Base-by-base conservation (phyloP, 2,888 invertebrate genomes). In the Yponomeuta sedellus region DNA sequence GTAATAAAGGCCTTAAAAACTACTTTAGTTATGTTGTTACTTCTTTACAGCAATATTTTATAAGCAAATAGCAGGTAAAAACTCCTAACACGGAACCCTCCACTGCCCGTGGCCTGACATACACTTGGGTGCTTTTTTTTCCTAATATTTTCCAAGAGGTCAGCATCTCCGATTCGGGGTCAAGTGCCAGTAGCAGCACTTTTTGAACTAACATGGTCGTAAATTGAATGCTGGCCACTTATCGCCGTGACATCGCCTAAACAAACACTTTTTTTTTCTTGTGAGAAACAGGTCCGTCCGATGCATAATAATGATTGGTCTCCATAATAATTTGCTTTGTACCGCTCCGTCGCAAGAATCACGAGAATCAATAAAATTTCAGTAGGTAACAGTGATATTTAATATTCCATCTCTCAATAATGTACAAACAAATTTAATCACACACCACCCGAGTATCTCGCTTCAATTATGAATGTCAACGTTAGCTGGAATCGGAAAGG, bases 231-330 rank as follows among this genome's bases (percentile, higher is more conserved):
- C 20, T 63, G 77, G 70, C 69, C 74, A 72, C 68, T 69, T 66
- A 67, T 68, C 67, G 67, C 66, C 70, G 66, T 65, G 65, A 22
- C 68, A 69, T 70, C 66, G 72, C 75, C 77, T 80, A 80, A 78
- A 79, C 76, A 82, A 84, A 84, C 80, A 82, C 81, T 80, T 76
- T 76, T 76, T 52, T 52, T 5, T 52, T 52, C 73, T 75, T 72
- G 73, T 34, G 64, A 34, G 34, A 34, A 70, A 71, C 74, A 73
- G 75, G 65, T 65, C 59, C 11, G 65, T 65, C 59, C 11, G 40
- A 34, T 59, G 59, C 11, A 11, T 19, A 57, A 57, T 19, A 59
- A 20, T 52, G 12, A 52, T 1, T 52, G 44, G 44, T 52, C 44
- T 52, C 44, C 44, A 12, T 52, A 5, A 12, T 12, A 16, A 16